These are phyloP conservation scores for Eolophus roseicapilla DNA, from an alignment of 2,113 vertebrate genomes.

Conservation along the genomic window DNA sequence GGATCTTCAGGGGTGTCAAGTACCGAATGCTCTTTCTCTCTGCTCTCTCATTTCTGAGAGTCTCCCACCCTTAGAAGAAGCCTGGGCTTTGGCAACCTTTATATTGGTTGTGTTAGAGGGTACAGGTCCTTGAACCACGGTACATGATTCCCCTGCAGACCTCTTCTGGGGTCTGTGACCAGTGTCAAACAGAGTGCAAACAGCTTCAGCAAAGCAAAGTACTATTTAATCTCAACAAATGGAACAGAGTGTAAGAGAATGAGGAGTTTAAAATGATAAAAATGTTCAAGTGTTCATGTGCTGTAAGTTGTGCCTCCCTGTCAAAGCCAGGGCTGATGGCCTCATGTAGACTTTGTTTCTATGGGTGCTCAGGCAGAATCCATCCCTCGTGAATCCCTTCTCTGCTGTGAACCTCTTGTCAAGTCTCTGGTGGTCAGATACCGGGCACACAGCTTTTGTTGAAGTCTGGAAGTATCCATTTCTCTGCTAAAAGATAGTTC, in stretches of 20 bases:
- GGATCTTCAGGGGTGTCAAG: neutral
- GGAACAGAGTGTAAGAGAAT: neutral
- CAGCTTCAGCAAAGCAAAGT: neutral
- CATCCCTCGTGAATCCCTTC: neutral
- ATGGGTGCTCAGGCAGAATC: neutral
- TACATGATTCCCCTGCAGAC: neutral
- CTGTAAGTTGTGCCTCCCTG: rapidly evolving
- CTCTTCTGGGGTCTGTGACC: neutral
- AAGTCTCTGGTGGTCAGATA: neutral
- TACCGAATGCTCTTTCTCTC: neutral
- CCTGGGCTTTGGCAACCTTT: neutral
- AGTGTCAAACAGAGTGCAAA: neutral
- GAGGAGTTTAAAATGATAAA: neutral
- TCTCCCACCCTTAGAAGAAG: neutral
- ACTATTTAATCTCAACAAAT: neutral
- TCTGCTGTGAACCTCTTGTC: neutral
- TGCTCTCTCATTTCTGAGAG: neutral
- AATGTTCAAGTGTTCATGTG: neutral
- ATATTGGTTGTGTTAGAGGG: neutral
- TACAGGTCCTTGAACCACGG: neutral
- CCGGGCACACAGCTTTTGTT: neutral
- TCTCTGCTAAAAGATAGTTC: neutral
- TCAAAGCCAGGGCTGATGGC: neutral
- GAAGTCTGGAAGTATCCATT: neutral
- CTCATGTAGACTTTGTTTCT: neutral